A percentile compares a stretch with the other conserved stretches of the same genome.
phyloP scores from a whole-genome alignment of 2,797 vertebrate genomes.

The Heteromormyrus szaboi region DNA sequence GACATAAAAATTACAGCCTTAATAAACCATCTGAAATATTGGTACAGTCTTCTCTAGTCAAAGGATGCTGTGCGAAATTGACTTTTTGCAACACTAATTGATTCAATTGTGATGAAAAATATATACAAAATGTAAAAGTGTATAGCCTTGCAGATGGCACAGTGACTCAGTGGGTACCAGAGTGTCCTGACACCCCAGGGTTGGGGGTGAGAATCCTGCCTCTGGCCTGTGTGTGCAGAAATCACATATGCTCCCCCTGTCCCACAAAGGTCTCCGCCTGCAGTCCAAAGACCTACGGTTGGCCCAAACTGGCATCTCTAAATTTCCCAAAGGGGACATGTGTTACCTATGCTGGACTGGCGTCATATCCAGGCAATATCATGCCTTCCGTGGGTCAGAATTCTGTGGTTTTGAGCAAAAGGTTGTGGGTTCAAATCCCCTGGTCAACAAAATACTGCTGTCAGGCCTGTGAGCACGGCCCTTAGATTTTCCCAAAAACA shows the following conservation, averaged over 20 bases:
- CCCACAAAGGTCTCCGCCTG: not conserved
- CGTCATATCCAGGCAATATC: not conserved
- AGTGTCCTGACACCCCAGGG: not conserved
- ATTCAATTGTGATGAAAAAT: not conserved
- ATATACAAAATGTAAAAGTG: not conserved
- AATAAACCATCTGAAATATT: slow-evolving; percentile 8
- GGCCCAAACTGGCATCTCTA: not conserved
- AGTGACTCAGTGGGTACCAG: not conserved
- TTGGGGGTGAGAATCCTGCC: not conserved
- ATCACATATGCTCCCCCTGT: not conserved
- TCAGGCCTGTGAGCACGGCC: not conserved
- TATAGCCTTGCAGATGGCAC: not conserved
- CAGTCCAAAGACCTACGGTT: not conserved
- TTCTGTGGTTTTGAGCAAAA: not conserved
- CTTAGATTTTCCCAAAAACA: not conserved
- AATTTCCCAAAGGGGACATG: not conserved
- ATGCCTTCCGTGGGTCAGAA: not conserved
- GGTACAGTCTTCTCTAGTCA: not conserved
- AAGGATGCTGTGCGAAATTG: not conserved
- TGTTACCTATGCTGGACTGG: not conserved
- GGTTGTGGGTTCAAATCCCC: not conserved
- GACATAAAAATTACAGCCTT: not conserved
- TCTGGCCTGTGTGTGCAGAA: not conserved
- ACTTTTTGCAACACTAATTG: not conserved
- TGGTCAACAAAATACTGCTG: not conserved